Evolutionary conservation across 1,140 invertebrate species (phyloP).

Genomic region (Bombus sibiricus): DNA sequence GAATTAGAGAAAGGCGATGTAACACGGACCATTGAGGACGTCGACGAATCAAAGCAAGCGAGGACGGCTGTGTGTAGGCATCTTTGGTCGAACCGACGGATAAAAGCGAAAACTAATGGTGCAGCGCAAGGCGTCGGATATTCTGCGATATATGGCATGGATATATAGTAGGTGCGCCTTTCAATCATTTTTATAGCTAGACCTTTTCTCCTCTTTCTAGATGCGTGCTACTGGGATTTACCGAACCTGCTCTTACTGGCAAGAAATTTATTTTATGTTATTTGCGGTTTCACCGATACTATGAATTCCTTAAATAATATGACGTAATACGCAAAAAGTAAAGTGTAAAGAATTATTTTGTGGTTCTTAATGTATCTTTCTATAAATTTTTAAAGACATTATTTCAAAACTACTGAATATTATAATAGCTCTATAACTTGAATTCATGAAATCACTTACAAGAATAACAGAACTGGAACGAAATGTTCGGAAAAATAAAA

Average conservation of each 20-base stretch:
- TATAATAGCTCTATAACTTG: neutral
- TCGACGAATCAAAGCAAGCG: slow-evolving; percentile 24
- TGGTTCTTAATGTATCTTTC: neutral
- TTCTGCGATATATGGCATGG: neutral
- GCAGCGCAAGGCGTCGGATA: slow-evolving; percentile 2
- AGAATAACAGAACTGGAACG: no score
- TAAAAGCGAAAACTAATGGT: slow-evolving; percentile 5
- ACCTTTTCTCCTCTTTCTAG: neutral
- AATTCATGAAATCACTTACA: neutral
- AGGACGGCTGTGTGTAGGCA: neutral
- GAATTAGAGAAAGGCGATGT: slow-evolving; percentile 39
- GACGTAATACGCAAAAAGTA: neutral
- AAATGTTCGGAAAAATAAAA: neutral
- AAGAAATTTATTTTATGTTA: neutral
- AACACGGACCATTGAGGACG: slow-evolving; percentile 16
- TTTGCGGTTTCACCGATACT: neutral
- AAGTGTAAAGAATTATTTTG: neutral
- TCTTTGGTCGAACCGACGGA: neutral
- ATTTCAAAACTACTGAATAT: neutral
- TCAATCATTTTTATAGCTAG: slow-evolving; percentile 21
- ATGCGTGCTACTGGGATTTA: neutral
- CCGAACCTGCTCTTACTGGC: neutral
- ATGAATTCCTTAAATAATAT: neutral
- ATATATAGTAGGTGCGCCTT: neutral
- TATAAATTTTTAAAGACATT: neutral